Evolutionary conservation across 2,888 invertebrate genomes (phyloP).

Genomic region (Eristalinus aeneus): DNA sequence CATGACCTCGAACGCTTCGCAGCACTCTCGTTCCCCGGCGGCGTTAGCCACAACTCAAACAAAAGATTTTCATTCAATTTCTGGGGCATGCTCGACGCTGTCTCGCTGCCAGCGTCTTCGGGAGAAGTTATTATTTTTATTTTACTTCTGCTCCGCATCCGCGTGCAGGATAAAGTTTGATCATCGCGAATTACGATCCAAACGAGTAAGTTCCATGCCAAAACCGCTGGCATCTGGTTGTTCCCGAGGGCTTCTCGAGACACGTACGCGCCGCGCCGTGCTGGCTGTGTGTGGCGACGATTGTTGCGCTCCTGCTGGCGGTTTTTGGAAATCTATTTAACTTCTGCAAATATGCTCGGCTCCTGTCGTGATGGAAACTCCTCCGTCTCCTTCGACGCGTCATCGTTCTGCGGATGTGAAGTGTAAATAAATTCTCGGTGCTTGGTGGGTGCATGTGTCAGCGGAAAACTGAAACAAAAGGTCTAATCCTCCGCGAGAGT

Average conservation of each 20-base stretch:
- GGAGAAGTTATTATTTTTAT: slow-evolving; percentile 48
- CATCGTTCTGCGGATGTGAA: slow-evolving; percentile 6
- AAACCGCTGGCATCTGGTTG: slow-evolving; percentile 45
- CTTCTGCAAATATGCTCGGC: slow-evolving; percentile 34
- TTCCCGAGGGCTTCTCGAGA: slow-evolving; percentile 41
- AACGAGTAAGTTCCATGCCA: slow-evolving; percentile 43
- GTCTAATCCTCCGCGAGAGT: background rate
- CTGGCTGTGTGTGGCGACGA: slow-evolving; percentile 2
- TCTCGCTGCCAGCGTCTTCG: slow-evolving; percentile 24
- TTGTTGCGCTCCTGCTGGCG: slow-evolving; percentile 54
- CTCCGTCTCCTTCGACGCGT: background rate
- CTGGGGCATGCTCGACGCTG: slow-evolving; percentile 15
- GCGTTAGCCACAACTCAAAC: slow-evolving; percentile 44
- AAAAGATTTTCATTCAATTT: slow-evolving; percentile 67
- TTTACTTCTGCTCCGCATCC: slow-evolving; percentile 7
- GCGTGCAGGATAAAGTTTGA: slow-evolving; percentile 51
- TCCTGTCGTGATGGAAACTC: slow-evolving; percentile 6
- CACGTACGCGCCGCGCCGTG: slow-evolving; percentile 32
- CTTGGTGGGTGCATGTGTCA: slow-evolving; percentile 18
- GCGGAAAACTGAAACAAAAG: slow-evolving; percentile 40
- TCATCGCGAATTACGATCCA: slow-evolving; percentile 58
- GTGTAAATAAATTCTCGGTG: slow-evolving; percentile 21
- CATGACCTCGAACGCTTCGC: slow-evolving; percentile 35
- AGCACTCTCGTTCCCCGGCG: background rate
- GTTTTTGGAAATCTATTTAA: slow-evolving; percentile 41